A percentile compares a stretch with the other conserved stretches of the same genome.
Evolutionary conservation across 1,140 invertebrate species (phyloP).

Genomic region (Metopolophium dirhodum): DNA sequence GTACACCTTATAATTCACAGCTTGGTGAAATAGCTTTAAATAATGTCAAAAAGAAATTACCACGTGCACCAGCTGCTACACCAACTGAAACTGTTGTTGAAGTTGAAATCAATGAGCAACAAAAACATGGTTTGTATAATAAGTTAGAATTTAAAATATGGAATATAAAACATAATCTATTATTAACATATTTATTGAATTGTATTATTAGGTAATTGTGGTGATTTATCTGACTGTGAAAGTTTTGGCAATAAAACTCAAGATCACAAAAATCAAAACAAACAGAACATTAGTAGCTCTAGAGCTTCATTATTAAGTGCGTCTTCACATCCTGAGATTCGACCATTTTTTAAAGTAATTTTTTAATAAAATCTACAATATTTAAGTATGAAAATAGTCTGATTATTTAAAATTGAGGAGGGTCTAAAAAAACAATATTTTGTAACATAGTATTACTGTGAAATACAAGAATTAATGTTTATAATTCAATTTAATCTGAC

Average conservation of each 20-base stretch:
- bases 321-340: conserved; percentile 73
- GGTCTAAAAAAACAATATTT: not conserved
- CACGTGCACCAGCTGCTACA: conserved; percentile 66
- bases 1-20: conserved; percentile 81
- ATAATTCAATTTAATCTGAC: conserved; percentile 42
- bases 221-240: conserved; percentile 71
- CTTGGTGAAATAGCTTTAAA: conserved; percentile 75
- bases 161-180: not conserved
- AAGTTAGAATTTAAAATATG: conserved; percentile 23
- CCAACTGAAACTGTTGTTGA: conserved; percentile 60
- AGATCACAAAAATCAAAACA: conserved; percentile 65
- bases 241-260: conserved; percentile 68
- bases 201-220: conserved; percentile 58
- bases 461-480: not conserved
- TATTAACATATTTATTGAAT: not conserved
- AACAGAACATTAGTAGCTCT: conserved; percentile 66
- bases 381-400: not conserved
- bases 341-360: conserved; percentile 83
- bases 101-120: conserved; percentile 60
- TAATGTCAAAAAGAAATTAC: conserved; percentile 84
- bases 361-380: not conserved
- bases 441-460: not conserved
- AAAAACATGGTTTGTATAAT: conserved; percentile 59
- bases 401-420: not conserved
- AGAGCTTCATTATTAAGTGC: conserved; percentile 69